Evolutionary conservation across 2,888 invertebrate genomes (phyloP), one percentile per base, ranked within the genome.

Genomic region (Patella ulyssiponensis): DNA sequence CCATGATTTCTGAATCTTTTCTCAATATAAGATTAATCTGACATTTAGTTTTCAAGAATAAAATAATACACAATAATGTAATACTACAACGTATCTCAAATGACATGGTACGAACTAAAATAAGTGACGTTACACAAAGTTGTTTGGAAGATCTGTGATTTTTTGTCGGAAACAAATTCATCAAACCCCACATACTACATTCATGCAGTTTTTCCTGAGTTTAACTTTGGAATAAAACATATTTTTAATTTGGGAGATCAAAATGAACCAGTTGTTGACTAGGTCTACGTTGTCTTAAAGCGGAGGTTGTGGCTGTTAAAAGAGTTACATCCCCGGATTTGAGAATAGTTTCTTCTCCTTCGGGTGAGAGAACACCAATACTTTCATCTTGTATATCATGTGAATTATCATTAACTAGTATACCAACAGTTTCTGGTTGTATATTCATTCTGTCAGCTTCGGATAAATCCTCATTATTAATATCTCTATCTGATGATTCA

Each of bases 301-400:
- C n/a, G 23, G 64, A 64, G 64, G 64, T 64, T 20, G 64, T 64
- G 9, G 53, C 52, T 70, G 69, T 11, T 53, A 69, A 51, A 33
- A 70, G 69, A 11, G 69, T 75, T 17, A 75, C 75, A 17, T 75
- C 75, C 15, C 69, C 20, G 20, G 75, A 75, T 54, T 51, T 74
- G 23, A 70, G 27, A 23, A 75, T 33, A 52, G 69, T 52, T 44
- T 71, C 71, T 9, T n/a, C 58, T 23, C 23, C 52, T 1, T 52
- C 52, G 7, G 15, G 20, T 17, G 54, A 56, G 20, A 58, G 17
- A 51, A 52, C 33, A 72, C 27, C 76, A 2, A 69, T 58, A 72
- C 69, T 69, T 52, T 73, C 73, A 20, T 73, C 76, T 44, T 72
- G 72, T 17, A 64, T 14, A 23, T 76, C 76, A 44, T 76, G 76